Conservation (phyloP, 2,113 vertebrate genomes). For the Toxotes jaculatrix region DNA sequence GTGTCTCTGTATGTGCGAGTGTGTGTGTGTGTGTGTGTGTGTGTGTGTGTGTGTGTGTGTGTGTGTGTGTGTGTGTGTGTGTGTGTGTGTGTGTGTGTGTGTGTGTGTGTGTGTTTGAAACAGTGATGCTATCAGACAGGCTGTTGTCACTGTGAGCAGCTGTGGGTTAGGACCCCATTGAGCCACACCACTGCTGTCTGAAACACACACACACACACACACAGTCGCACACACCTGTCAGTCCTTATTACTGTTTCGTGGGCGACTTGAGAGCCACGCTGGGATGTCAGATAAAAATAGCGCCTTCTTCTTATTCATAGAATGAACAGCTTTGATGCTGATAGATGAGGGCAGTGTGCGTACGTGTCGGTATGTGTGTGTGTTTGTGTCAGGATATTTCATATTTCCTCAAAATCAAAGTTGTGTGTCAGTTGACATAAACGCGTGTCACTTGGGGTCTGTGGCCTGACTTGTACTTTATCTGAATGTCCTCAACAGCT, state of each 20-base stretch:
- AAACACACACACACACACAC: conserved; percentile 36
- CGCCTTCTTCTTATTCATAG: conserved; percentile 58
- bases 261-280: conserved; percentile 44
- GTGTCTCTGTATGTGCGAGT: conserved; percentile 22
- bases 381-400: not conserved
- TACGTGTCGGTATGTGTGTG: conserved; percentile 8
- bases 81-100: not conserved
- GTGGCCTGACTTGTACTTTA: not conserved
- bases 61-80: not conserved
- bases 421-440: not conserved
- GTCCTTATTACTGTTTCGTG: conserved; percentile 52
- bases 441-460: conserved; percentile 15
- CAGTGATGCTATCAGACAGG: conserved; percentile 52
- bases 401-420: conserved; percentile 24
- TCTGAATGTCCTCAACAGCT: not conserved
- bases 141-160: conserved; percentile 71
- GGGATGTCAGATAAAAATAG: conserved; percentile 70
- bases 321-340: conserved; percentile 64
- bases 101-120: no score
- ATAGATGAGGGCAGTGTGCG: conserved; percentile 39
- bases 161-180: conserved; percentile 67
- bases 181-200: conserved; percentile 38
- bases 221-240: conserved; percentile 53
- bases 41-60: not conserved
- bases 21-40: not conserved